Evolutionary conservation across 2,888 invertebrate species (phyloP), one percentile per base, ranked within the genome.

Genomic region (Eumerus sabulonum): DNA sequence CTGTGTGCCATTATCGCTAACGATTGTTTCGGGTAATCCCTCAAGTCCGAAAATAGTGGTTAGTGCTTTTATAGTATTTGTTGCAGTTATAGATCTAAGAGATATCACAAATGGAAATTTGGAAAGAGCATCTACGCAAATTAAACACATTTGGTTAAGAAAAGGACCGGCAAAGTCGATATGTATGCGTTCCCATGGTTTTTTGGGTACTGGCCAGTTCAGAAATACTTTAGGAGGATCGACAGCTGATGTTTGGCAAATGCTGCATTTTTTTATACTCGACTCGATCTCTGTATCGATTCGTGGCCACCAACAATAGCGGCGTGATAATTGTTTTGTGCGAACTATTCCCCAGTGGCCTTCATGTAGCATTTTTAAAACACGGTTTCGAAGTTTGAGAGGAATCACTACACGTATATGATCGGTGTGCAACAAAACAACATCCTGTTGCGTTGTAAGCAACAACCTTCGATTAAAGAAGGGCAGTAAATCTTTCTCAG

Each of bases 91-190:
- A n/a, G n/a, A n/a, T n/a, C n/a, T n/a, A n/a, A n/a, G n/a, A n/a
- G n/a, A n/a, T n/a, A n/a, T n/a, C n/a, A n/a, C n/a, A n/a, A n/a
- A n/a, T n/a, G n/a, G n/a, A n/a, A n/a, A n/a, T n/a, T n/a, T n/a
- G n/a, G n/a, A n/a, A n/a, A n/a, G n/a, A n/a, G n/a, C n/a, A n/a
- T n/a, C n/a, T n/a, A n/a, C n/a, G n/a, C n/a, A n/a, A n/a, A n/a
- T n/a, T n/a, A n/a, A n/a, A n/a, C n/a, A n/a, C n/a, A n/a, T n/a
- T n/a, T n/a, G n/a, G n/a, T 83, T 85, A 9, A 83, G 27, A 51
- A 86, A 82, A n/a, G 87, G 87, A n/a, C 88, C 89, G 4, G 88
- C 87, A 83, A 86, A 89, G 81, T 90, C 89, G 13, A 87, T 82
- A 82, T 89, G 89, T 9, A 89, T 70, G 16, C 89, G 76, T 56